Base-by-base conservation (phyloP, 2,797 vertebrate species). In the Meda fulgida region DNA sequence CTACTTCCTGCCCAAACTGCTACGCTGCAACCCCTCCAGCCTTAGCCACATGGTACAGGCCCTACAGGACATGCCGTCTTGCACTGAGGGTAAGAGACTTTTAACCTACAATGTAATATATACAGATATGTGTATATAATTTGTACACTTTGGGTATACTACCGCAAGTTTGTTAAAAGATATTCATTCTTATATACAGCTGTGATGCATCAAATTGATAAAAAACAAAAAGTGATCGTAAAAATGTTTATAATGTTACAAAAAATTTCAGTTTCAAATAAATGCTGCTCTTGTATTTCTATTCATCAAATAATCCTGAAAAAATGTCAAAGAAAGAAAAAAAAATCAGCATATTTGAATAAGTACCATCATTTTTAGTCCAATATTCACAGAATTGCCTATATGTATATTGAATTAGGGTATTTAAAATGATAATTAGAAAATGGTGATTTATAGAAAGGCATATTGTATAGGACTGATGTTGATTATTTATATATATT, bases 1-100 rank as follows among this genome's bases (percentile, higher is more conserved):
- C 93, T 98, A 98, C 86, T 98, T 97, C 89, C 94, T 99, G 85
- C 97, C 98, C 67, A 97, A 96, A 85, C 91, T 99, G 85, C 92
- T 99, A 11, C 97, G 95, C 86, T 97, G 97, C 89, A 98, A 92
- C 90, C 97, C 97, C 7, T 95, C 95, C 85, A 98, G 97, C 87
- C 93, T 99, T 88, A 92, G 90, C 21, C 96, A 97, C 90, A 99
- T 99, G 97, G 95, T 98, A 36, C 94, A 94, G 90, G 95, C 96
- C 67, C 93, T 99, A 90, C 97, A 97, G 92, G 89, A 92, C 69
- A 90, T 87, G 21, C 72, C 88, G 0, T 84, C 90, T 16, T 79
- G 89, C 85, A 84, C 83, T 29, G 38, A 90, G 83, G 94, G 94
- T 95, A 86, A 85, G 82, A 14, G 1, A 21, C n/a, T 14, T 60